These are phyloP conservation scores for Xestia sexstrigata DNA, from an alignment of 2,888 invertebrate species.

Conservation along the genomic window DNA sequence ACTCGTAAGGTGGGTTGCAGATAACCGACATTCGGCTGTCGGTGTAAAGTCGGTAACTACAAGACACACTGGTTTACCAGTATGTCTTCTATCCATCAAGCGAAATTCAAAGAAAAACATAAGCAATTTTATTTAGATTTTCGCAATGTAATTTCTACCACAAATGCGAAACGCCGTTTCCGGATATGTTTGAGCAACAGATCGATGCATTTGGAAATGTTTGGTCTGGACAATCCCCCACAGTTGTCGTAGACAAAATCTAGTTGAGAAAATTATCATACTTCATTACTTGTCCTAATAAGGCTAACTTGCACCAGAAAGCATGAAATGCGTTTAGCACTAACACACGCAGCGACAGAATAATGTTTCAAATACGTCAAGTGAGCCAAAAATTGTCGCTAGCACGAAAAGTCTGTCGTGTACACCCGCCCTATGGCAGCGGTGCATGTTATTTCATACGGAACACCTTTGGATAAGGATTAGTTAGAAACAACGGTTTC, in stretches of 20 bases:
- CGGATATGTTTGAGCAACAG: background rate
- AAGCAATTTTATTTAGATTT: background rate
- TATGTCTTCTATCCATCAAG: background rate
- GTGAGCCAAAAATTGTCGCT: background rate
- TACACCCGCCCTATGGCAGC: constrained; percentile 35
- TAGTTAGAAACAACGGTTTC: constrained; percentile 57
- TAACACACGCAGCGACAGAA: background rate
- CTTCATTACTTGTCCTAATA: no score
- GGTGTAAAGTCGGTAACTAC: background rate
- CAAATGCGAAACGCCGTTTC: background rate
- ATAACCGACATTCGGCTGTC: constrained; percentile 10
- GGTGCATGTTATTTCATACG: constrained; percentile 69
- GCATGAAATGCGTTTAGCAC: background rate
- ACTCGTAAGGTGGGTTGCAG: constrained; percentile 50
- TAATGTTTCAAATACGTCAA: background rate
- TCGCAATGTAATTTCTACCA: background rate
- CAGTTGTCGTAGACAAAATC: background rate
- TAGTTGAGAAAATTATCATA: background rate
- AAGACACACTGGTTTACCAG: background rate
- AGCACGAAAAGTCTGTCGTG: constrained; percentile 11
- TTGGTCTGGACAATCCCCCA: background rate
- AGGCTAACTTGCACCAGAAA: background rate
- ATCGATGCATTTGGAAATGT: background rate
- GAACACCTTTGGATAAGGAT: constrained; percentile 65
- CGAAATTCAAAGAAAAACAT: background rate